Percentiles rank a stretch among this genome's conserved stretches.
Evolutionary conservation across 2,113 vertebrate genomes (phyloP).

Genomic region (Bubalus kerabau): DNA sequence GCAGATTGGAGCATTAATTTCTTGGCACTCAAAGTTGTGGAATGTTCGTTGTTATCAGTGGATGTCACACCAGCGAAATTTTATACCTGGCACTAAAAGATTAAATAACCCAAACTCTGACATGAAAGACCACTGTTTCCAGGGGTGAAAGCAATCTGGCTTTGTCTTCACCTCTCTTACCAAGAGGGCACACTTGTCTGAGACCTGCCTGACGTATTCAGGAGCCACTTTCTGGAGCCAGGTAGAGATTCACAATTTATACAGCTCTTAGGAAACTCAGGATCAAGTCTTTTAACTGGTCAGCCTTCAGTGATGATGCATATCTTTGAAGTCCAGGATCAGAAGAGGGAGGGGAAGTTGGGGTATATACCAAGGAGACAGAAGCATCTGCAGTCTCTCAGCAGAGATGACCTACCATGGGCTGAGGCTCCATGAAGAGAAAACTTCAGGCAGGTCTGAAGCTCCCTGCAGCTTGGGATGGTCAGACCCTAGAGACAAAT

Average conservation of each 20-base stretch:
- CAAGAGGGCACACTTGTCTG: background rate
- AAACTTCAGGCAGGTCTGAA: background rate
- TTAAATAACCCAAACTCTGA: conserved; percentile 51
- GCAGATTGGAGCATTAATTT: conserved; percentile 55
- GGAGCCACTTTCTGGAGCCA: background rate
- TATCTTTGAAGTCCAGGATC: background rate
- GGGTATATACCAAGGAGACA: background rate
- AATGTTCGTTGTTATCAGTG: conserved; percentile 44
- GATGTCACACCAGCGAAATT: conserved; percentile 57
- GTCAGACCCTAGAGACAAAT: background rate
- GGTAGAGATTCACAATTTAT: background rate
- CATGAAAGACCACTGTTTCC: conserved; percentile 53
- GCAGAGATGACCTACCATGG: background rate
- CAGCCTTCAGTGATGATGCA: background rate
- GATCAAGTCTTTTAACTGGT: background rate
- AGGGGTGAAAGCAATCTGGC: conserved; percentile 13
- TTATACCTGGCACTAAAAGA: conserved; percentile 38
- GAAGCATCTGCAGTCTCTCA: background rate
- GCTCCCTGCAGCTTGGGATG: too few relatives aligned
- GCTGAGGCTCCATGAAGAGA: background rate
- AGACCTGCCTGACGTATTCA: background rate
- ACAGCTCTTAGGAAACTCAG: background rate
- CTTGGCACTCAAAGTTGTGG: conserved; percentile 34
- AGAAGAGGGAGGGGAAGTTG: background rate
- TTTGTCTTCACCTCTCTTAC: conserved; percentile 37